phyloP scores from a whole-genome alignment of 2,797 vertebrate genomes.

The Lophotriccus pileatus region DNA sequence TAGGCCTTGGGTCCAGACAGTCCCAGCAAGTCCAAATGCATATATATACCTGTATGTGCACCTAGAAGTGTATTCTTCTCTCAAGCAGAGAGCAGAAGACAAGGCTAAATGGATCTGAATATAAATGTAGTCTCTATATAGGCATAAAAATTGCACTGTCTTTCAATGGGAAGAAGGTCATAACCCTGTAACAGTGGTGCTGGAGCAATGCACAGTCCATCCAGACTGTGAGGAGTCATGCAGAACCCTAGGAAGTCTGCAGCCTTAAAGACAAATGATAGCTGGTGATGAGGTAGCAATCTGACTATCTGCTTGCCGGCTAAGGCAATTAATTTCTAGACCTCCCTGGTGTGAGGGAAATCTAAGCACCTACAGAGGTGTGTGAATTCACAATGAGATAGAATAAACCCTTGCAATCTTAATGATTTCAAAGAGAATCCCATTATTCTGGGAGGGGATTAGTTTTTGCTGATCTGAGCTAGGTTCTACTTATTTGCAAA shows the following conservation, averaged over 20 bases:
- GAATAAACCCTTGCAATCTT: not conserved
- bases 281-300: not conserved
- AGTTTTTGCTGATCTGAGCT: not conserved
- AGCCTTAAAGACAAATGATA: not conserved
- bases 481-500: not conserved
- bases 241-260: not conserved
- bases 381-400: not conserved
- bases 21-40: not conserved
- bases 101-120: not conserved
- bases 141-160: not conserved
- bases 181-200: too few species aligned
- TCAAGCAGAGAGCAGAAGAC: not conserved
- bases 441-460: not conserved
- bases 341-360: not conserved
- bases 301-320: not conserved
- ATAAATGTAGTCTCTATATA: not conserved
- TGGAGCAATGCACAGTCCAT: not conserved
- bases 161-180: not conserved
- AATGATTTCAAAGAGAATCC: not conserved
- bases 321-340: not conserved
- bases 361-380: not conserved
- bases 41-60: not conserved
- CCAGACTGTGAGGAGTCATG: not conserved
- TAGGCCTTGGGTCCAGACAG: not conserved
- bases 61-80: rapidly evolving